Evolutionary conservation across 2,113 vertebrate genomes (phyloP), one percentile per base, ranked within the genome.

Genomic region (Hemibagrus wyckioides): DNA sequence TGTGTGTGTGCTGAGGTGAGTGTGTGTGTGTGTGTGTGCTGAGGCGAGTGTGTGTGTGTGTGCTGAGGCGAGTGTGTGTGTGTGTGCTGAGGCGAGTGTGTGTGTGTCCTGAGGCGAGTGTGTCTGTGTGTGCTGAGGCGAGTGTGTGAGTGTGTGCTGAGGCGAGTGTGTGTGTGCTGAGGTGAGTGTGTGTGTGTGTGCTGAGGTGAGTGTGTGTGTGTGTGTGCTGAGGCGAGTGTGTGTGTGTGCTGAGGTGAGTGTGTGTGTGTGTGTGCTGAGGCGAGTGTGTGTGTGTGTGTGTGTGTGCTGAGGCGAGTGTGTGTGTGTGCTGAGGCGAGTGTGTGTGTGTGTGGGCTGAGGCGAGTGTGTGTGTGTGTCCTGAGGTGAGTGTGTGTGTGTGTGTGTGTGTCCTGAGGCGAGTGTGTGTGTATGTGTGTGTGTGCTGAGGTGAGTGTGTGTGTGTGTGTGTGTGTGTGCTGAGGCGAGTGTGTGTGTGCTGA

Each of bases 391-490:
- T 77, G 25, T 30, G n/a, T 21, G 33, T 19, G 28, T 63, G 65
- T 36, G 13, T 33, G 65, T 67, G 63, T n/a, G n/a, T n/a, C n/a
- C n/a, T n/a, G n/a, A n/a, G n/a, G n/a, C 15, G 63, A 15, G 28
- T 73, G 69, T 73, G 69, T 73, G 69, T 75, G 71, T 75, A 23
- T 44, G 71, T 44, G 41, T n/a, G 41, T 48, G 25, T 48, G 67
- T 57, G 85, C 36, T 69, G 79, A 15, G 54, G 84, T 75, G 84
- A 86, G 84, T 63, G 67, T n/a, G n/a, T n/a, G n/a, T n/a, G n/a
- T 80, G 75, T 44, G 75, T 39, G 69, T 56, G 33, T 76, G 71
- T 36, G 65, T 36, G 57, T 13, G 15, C 13, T n/a, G n/a, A n/a
- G n/a, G n/a, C n/a, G n/a, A n/a, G n/a, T n/a, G n/a, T n/a, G n/a